Conservation (phyloP, 2,888 invertebrate genomes). For the Microdon myrmicae region DNA sequence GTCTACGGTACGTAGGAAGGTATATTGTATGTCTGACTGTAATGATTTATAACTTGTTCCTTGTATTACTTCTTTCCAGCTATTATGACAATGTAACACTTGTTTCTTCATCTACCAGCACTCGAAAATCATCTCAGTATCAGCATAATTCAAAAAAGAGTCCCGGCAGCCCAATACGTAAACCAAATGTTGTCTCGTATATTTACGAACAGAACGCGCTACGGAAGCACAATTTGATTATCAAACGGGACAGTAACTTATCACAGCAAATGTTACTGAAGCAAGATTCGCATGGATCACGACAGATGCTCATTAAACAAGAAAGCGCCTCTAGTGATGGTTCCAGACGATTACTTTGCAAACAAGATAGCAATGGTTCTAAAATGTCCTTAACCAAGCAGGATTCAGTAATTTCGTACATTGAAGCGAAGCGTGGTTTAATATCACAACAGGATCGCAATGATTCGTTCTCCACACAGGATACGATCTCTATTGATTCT, state of each 20-base stretch:
- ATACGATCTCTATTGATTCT: constrained; percentile 63
- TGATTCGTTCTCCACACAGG: constrained; percentile 61
- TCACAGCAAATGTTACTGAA: constrained; percentile 66
- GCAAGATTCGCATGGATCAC: constrained; percentile 66
- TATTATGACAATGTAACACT: constrained; percentile 89
- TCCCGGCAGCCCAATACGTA: constrained; percentile 70
- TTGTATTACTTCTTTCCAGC: constrained; percentile 53
- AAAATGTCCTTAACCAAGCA: constrained; percentile 65
- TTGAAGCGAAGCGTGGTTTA: constrained; percentile 63
- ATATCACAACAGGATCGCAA: constrained; percentile 55
- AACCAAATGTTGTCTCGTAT: constrained; percentile 70
- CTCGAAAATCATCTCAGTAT: constrained; percentile 86
- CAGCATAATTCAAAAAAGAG: constrained; percentile 73
- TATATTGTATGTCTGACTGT: neutral
- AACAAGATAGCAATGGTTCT: constrained; percentile 66
- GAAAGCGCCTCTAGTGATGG: constrained; percentile 66
- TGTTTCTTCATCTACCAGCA: constrained; percentile 86
- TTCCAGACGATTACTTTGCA: constrained; percentile 64
- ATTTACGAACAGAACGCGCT: constrained; percentile 68
- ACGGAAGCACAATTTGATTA: constrained; percentile 63
- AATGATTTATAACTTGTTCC: neutral
- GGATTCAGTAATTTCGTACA: constrained; percentile 67
- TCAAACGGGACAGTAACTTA: constrained; percentile 66
- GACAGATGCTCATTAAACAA: constrained; percentile 66
- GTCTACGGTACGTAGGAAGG: constrained; percentile 70